Percentiles rank a stretch among this genome's conserved stretches.
These are phyloP conservation scores for Ptilorrhoa leucosticta DNA, from an alignment of 2,113 vertebrate genomes.

Conservation along the genomic window DNA sequence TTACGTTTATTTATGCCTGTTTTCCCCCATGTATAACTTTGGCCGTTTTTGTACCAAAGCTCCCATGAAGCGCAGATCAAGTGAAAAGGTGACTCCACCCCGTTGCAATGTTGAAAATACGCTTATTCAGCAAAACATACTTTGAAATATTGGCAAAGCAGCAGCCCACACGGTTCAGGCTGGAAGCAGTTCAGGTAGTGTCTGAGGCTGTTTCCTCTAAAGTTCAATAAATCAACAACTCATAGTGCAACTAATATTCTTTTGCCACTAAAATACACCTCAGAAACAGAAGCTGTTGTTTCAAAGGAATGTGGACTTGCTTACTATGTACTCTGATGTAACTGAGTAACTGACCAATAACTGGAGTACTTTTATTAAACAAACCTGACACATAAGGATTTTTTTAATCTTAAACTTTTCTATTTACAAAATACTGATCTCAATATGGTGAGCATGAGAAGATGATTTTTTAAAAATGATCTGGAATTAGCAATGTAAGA, in stretches of 20 bases:
- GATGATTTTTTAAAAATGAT: neutral
- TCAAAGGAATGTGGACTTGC: neutral
- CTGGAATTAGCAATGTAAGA: neutral
- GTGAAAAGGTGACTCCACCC: neutral
- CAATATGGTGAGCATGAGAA: neutral
- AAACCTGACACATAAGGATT: neutral
- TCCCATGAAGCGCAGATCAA: neutral
- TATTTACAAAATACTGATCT: neutral
- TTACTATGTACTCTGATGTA: neutral
- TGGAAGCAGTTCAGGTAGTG: neutral
- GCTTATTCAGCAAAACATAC: constrained; percentile 2
- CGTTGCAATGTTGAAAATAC: neutral
- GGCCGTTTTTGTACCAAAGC: neutral
- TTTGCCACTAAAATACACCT: neutral
- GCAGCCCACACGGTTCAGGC: neutral
- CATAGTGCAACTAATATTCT: neutral
- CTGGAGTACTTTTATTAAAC: neutral
- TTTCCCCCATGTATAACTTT: neutral
- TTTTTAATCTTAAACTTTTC: neutral
- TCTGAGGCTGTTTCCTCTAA: neutral
- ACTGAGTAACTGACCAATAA: neutral
- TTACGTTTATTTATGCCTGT: neutral
- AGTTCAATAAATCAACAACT: neutral
- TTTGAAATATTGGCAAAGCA: constrained; percentile 17
- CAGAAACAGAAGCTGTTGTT: neutral